phyloP scores from a whole-genome alignment of 2,113 vertebrate species.

The Dicrurus megarhynchus region DNA sequence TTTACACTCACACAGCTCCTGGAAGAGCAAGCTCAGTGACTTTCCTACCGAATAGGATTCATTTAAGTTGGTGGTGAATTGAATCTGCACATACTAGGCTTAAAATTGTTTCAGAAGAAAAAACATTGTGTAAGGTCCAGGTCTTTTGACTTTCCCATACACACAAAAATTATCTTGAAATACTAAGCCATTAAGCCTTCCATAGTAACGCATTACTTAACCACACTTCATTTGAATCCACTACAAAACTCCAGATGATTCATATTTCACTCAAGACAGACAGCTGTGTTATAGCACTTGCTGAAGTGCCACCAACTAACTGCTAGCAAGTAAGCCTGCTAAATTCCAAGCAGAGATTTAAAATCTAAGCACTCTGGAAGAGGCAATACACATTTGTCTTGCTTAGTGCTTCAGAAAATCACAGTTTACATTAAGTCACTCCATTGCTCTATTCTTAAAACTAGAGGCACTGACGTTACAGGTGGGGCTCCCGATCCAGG shows the following conservation, averaged over 20 bases:
- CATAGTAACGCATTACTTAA: neutral
- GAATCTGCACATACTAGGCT: neutral
- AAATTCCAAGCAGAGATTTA: neutral
- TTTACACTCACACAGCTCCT: neutral
- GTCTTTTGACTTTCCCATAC: neutral
- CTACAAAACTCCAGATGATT: neutral
- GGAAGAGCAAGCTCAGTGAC: neutral
- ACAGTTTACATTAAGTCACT: neutral
- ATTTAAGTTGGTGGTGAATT: neutral
- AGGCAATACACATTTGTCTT: neutral
- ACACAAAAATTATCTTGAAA: neutral
- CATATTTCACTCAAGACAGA: neutral
- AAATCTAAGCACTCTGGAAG: neutral
- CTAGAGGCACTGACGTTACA: neutral
- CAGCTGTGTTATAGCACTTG: neutral
- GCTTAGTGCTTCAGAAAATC: neutral
- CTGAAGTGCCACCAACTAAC: neutral
- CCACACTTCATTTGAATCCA: neutral
- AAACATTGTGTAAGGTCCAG: neutral
- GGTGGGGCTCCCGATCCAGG: neutral
- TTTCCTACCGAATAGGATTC: neutral
- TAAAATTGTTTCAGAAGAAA: neutral
- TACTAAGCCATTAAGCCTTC: neutral
- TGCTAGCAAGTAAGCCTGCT: neutral
- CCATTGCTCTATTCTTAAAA: neutral